Evolutionary conservation across 2,888 invertebrate genomes (phyloP).

Genomic region (Achlya flavicornis): DNA sequence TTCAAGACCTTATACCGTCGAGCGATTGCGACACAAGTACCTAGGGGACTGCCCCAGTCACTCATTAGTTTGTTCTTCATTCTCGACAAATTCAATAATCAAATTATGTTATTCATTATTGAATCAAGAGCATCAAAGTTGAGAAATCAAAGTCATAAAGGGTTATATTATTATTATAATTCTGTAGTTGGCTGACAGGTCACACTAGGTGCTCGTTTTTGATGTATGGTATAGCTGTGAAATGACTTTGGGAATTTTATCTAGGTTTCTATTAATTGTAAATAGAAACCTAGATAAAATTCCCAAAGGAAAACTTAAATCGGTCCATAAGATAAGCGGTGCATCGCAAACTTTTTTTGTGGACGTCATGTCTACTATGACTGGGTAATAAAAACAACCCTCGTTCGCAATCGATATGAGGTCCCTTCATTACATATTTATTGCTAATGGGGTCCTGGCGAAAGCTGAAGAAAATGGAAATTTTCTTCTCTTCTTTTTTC

Average conservation of each 20-base stretch:
- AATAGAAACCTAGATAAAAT: no score
- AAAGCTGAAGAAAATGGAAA: slow-evolving; percentile 57
- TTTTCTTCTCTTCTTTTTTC: slow-evolving; percentile 41
- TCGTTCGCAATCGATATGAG: slow-evolving; percentile 64
- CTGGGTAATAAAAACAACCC: slow-evolving; percentile 59
- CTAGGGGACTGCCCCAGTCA: slow-evolving; percentile 50
- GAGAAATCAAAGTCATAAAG: background rate
- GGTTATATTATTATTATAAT: no score
- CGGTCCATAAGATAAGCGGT: no score
- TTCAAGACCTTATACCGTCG: slow-evolving; percentile 66
- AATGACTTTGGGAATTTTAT: no score
- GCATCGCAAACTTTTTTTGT: no score
- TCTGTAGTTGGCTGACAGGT: no score
- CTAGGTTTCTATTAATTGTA: no score
- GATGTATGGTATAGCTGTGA: no score
- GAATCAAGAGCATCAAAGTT: background rate
- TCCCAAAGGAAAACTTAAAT: no score
- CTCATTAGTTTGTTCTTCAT: slow-evolving; percentile 63
- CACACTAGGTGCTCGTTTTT: no score
- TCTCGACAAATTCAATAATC: slow-evolving; percentile 44
- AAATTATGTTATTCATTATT: slow-evolving; percentile 38
- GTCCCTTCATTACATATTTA: slow-evolving; percentile 74
- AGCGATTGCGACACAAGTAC: slow-evolving; percentile 47
- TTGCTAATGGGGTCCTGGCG: slow-evolving; percentile 55
- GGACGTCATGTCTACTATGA: no score